A percentile compares a stretch with the other conserved stretches of the same genome.
Conservation (phyloP, 2,888 invertebrate species). For the Atrina japonica region DNA sequence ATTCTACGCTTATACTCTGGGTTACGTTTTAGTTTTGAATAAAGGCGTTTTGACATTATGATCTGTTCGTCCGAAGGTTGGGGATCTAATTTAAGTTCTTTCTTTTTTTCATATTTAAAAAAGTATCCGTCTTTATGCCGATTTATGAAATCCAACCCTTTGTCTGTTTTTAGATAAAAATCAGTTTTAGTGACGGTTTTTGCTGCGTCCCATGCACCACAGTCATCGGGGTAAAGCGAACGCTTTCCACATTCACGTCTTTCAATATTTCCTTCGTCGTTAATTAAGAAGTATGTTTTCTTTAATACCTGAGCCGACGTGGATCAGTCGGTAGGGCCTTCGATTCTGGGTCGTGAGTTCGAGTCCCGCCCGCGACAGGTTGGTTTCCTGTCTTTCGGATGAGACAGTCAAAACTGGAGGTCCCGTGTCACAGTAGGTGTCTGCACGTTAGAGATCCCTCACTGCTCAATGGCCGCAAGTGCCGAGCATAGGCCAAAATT, state of each 20-base stretch:
- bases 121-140: not conserved
- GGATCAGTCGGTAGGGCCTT: no score
- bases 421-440: no score
- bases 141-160: not conserved
- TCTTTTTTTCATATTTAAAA: conserved; percentile 6
- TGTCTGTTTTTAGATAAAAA: not conserved
- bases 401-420: no score
- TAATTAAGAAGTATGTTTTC: conserved; percentile 19
- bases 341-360: no score
- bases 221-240: conserved; percentile 26
- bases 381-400: no score
- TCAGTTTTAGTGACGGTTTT: conserved; percentile 4
- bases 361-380: no score
- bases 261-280: conserved; percentile 8
- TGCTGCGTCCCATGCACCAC: conserved; percentile 12
- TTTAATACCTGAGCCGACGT: no score
- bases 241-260: not conserved
- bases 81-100: conserved; percentile 4
- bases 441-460: no score
- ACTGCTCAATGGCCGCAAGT: no score
- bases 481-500: no score
- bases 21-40: not conserved
- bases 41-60: conserved; percentile 1
- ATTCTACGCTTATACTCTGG: conserved; percentile 13
- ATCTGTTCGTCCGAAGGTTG: conserved; percentile 16